A percentile compares a stretch with the other conserved stretches of the same genome.
Evolutionary conservation across 2,113 vertebrate genomes (phyloP).

Genomic region (Gambusia holbrooki): DNA sequence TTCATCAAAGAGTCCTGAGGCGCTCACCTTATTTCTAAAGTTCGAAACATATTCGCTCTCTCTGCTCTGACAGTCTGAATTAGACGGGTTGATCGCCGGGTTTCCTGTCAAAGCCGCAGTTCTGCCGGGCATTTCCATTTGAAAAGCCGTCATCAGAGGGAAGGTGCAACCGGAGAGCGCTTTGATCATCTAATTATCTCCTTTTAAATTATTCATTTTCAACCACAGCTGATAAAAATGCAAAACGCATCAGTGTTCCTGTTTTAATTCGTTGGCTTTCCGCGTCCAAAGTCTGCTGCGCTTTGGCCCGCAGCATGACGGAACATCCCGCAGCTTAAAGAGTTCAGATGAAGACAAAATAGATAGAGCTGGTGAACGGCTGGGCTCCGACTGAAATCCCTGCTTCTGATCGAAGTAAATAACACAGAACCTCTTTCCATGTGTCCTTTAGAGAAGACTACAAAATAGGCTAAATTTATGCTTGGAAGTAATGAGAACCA

Average conservation of each 20-base stretch:
- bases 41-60: neutral
- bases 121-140: neutral
- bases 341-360: neutral
- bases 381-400: slow-evolving; percentile 1
- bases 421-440: neutral
- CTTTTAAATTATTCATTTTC: neutral
- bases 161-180: neutral
- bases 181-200: neutral
- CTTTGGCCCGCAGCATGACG: neutral
- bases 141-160: neutral
- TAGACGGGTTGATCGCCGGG: neutral
- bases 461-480: slow-evolving; percentile 16
- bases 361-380: neutral
- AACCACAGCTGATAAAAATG: neutral
- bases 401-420: neutral
- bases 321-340: neutral
- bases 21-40: neutral
- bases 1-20: neutral
- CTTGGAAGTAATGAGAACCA: neutral
- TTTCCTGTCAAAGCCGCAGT: neutral
- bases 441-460: slow-evolving; percentile 5
- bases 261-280: slow-evolving; percentile 3
- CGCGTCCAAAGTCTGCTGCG: neutral
- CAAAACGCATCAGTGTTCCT: neutral
- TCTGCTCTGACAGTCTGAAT: neutral